Conservation (phyloP, 2,797 vertebrate genomes). For the Poecilia wingei region DNA sequence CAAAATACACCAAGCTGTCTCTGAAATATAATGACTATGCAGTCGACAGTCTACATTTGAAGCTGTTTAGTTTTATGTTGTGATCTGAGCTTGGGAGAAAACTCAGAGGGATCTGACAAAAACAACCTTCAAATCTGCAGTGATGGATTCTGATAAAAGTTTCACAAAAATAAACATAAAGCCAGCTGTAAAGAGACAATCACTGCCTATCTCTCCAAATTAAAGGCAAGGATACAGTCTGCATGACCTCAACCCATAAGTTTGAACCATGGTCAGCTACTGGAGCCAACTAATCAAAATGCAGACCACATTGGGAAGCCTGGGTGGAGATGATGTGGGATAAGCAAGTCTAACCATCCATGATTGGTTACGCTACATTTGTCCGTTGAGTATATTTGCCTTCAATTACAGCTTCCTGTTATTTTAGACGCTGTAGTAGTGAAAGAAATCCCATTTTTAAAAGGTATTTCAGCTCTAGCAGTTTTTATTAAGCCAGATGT, state of each 20-base stretch:
- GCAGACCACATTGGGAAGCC: constrained; percentile 29
- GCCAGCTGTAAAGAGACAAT: constrained; percentile 25
- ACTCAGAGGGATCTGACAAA: constrained; percentile 13
- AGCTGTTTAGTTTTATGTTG: constrained; percentile 25
- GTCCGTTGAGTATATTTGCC: constrained; percentile 41
- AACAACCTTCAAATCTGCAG: constrained; percentile 35
- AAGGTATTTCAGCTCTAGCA: constrained; percentile 21
- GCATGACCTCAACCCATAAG: constrained; percentile 45
- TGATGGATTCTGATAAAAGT: constrained; percentile 35
- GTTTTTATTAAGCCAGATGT: constrained; percentile 32
- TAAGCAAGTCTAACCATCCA: constrained; percentile 13
- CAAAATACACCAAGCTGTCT: constrained; percentile 21
- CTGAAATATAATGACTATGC: constrained; percentile 28
- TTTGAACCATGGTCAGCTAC: constrained; percentile 51
- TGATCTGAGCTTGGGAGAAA: constrained; percentile 16
- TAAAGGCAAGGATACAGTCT: constrained; percentile 52
- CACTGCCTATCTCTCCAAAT: constrained; percentile 48
- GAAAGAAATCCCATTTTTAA: constrained; percentile 21
- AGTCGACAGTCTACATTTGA: constrained; percentile 8
- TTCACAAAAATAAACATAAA: constrained; percentile 37
- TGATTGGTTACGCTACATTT: constrained; percentile 26
- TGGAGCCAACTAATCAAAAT: constrained; percentile 56
- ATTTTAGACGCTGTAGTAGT: constrained; percentile 34
- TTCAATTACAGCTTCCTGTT: constrained; percentile 49
- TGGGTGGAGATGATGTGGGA: constrained; percentile 42